Evolutionary conservation across 2,888 invertebrate genomes (phyloP).

Genomic region (Clunio marinus): DNA sequence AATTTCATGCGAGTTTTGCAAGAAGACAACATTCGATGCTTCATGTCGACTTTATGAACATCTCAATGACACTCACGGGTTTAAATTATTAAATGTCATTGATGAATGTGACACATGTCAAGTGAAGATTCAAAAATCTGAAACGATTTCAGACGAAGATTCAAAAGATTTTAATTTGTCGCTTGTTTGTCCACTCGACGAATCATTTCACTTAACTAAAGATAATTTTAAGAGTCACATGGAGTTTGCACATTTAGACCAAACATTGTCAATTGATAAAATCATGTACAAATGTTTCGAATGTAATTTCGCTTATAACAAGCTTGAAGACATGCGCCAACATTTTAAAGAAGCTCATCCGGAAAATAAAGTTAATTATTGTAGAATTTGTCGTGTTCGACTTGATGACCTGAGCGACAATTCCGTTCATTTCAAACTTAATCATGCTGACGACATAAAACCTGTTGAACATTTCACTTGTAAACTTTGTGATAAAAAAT

Average conservation of each 20-base stretch:
- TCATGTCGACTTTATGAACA: slow-evolving; percentile 26
- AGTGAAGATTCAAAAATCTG: not conserved
- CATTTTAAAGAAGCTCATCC: slow-evolving; percentile 22
- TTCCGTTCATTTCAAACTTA: not conserved
- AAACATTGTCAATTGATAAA: not conserved
- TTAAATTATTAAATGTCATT: not conserved
- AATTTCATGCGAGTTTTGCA: slow-evolving; percentile 30
- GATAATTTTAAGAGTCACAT: slow-evolving; percentile 13
- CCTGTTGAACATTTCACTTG: slow-evolving; percentile 4
- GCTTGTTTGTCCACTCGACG: slow-evolving; percentile 26
- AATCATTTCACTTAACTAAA: slow-evolving; percentile 16
- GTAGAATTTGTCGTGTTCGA: slow-evolving; percentile 1
- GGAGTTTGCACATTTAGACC: not conserved
- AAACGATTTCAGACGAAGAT: not conserved
- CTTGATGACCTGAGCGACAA: not conserved
- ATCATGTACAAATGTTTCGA: slow-evolving; percentile 20
- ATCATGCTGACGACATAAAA: slow-evolving; percentile 20
- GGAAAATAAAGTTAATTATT: slow-evolving; percentile 3
- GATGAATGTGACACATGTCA: slow-evolving; percentile 19
- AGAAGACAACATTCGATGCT: not conserved
- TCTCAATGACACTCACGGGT: slow-evolving; percentile 19
- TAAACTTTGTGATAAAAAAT: slow-evolving; percentile 27
- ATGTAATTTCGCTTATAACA: slow-evolving; percentile 26
- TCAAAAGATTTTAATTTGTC: slow-evolving; percentile 23
- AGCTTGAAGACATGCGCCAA: not conserved